Evolutionary conservation across 2,797 vertebrate genomes (phyloP).

Genomic region (Gadopsis bispinosus): DNA sequence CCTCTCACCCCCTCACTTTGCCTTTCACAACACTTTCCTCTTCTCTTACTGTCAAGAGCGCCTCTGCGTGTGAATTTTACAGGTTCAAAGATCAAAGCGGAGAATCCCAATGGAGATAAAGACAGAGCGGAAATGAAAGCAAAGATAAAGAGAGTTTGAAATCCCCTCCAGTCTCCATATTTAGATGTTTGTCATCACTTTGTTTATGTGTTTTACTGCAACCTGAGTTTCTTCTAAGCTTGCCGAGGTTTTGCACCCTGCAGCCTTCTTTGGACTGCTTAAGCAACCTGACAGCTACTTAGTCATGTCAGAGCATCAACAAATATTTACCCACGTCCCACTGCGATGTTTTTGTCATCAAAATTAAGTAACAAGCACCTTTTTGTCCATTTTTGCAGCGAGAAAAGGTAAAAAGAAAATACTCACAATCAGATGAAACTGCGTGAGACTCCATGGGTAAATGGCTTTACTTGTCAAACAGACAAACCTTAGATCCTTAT

Average conservation of each 20-base stretch:
- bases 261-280: slow-evolving; percentile 60
- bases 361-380: slow-evolving; percentile 27
- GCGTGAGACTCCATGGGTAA: slow-evolving; percentile 28
- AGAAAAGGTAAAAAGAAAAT: neutral
- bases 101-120: slow-evolving; percentile 68
- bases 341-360: slow-evolving; percentile 7
- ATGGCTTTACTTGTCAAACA: slow-evolving; percentile 42
- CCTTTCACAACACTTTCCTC: slow-evolving; percentile 67
- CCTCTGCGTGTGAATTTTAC: slow-evolving; percentile 73
- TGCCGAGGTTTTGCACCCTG: slow-evolving; percentile 40
- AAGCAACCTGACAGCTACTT: slow-evolving; percentile 46
- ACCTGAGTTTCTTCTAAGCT: slow-evolving; percentile 42
- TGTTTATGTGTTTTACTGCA: slow-evolving; percentile 69
- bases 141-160: slow-evolving; percentile 68
- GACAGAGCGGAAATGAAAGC: slow-evolving; percentile 69
- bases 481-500: slow-evolving; percentile 36
- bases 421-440: slow-evolving; percentile 28
- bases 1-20: slow-evolving; percentile 73
- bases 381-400: slow-evolving; percentile 16
- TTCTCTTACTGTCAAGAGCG: slow-evolving; percentile 72
- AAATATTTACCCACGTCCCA: slow-evolving; percentile 37
- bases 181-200: slow-evolving; percentile 75
- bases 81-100: slow-evolving; percentile 80
- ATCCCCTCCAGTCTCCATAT: slow-evolving; percentile 72
- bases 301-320: slow-evolving; percentile 36